These are phyloP conservation scores for Heliangelus exortis DNA, from an alignment of 2,797 vertebrate genomes.

Conservation along the genomic window DNA sequence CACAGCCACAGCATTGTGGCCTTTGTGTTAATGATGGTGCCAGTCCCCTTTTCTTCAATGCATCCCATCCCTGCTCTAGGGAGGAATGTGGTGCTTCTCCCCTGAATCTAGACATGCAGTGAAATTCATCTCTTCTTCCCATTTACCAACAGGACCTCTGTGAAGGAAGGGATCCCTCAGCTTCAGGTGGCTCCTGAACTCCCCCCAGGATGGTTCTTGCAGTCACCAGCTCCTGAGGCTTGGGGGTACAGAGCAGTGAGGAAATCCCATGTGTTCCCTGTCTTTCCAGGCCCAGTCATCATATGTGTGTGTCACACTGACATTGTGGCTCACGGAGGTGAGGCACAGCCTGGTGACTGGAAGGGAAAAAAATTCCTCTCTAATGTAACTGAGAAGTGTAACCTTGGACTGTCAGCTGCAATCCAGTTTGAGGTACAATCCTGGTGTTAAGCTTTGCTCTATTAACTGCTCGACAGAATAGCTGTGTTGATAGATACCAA, in stretches of 20 bases:
- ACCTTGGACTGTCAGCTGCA: background rate
- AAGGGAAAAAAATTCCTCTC: background rate
- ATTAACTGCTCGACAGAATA: background rate
- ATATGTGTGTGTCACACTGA: background rate
- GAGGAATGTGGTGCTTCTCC: background rate
- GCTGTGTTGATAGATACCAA: background rate
- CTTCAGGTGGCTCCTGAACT: background rate
- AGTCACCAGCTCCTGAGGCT: background rate
- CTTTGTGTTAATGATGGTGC: background rate
- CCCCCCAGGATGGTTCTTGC: background rate
- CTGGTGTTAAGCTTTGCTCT: background rate
- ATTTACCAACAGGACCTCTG: background rate
- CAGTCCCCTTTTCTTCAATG: accelerated
- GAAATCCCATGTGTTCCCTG: accelerated
- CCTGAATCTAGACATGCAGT: background rate
- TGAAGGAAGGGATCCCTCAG: background rate
- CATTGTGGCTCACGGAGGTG: background rate
- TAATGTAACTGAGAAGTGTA: background rate
- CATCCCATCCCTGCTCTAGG: background rate
- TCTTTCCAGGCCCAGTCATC: background rate
- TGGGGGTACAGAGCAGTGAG: background rate
- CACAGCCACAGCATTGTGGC: background rate
- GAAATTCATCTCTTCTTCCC: background rate
- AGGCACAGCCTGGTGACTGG: background rate
- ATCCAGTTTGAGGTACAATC: background rate